Percentiles rank a stretch among this genome's conserved stretches.
Evolutionary conservation across 2,888 invertebrate species (phyloP).

Genomic region (Heliconius aoede): DNA sequence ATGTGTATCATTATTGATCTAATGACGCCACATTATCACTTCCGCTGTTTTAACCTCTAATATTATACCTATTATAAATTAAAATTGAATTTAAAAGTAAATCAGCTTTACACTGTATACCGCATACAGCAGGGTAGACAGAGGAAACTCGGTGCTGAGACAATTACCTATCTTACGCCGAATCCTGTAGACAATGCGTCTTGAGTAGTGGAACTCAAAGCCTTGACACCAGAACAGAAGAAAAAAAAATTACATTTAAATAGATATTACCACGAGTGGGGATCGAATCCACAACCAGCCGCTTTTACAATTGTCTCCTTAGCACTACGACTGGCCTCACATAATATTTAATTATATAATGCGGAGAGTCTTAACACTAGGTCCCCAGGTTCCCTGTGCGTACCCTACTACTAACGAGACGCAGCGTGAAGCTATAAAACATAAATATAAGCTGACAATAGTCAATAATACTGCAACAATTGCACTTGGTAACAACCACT

Average conservation of each 20-base stretch:
- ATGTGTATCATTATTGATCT: slow-evolving; percentile 1
- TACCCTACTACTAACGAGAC: neutral
- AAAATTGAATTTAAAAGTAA: no score
- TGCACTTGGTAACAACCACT: no score
- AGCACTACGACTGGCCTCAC: neutral
- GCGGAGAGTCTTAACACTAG: neutral
- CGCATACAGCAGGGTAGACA: neutral
- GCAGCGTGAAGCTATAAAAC: neutral
- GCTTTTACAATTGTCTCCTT: neutral
- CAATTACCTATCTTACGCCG: neutral
- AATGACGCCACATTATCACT: slow-evolving; percentile 9
- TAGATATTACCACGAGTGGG: neutral
- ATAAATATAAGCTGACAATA: no score
- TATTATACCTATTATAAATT: no score
- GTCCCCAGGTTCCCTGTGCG: neutral
- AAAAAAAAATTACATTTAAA: neutral
- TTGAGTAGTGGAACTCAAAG: neutral
- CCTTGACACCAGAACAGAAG: neutral
- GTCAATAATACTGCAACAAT: no score
- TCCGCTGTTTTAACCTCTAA: neutral
- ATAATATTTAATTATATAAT: no score
- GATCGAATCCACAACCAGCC: neutral
- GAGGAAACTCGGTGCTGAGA: neutral
- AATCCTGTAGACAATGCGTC: neutral
- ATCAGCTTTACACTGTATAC: neutral